Percentiles rank a stretch among this genome's conserved stretches.
Evolutionary conservation across 2,797 vertebrate species (phyloP).

Genomic region (Dicrostonyx torquatus): DNA sequence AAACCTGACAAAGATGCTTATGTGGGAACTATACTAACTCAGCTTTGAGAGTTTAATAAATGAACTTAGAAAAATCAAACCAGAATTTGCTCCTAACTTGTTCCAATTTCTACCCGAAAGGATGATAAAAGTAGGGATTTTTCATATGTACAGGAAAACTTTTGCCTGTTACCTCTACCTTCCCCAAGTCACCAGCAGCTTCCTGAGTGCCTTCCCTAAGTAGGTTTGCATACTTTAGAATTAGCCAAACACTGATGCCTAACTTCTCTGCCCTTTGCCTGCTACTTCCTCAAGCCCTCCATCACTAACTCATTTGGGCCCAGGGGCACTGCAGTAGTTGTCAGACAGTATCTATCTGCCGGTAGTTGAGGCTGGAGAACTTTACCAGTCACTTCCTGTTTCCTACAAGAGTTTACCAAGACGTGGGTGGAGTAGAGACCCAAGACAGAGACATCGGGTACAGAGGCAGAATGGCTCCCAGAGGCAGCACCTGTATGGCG

Average conservation of each 20-base stretch:
- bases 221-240: neutral
- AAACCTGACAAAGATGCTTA: constrained; percentile 71
- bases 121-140: neutral
- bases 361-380: neutral
- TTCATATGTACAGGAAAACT: neutral
- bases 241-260: neutral
- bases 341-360: neutral
- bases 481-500: neutral
- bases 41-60: constrained; percentile 74
- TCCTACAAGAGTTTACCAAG: neutral
- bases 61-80: neutral
- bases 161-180: neutral
- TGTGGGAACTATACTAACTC: neutral
- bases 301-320: neutral
- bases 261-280: neutral
- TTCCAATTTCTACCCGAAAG: constrained; percentile 21
- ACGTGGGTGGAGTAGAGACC: neutral
- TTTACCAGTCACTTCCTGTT: neutral
- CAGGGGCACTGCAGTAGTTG: neutral
- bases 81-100: neutral
- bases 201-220: neutral
- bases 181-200: neutral
- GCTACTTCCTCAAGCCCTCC: neutral
- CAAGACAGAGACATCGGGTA: neutral
- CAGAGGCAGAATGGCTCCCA: neutral